Percentiles rank a stretch among this genome's conserved stretches.
Evolutionary conservation across 2,113 vertebrate genomes (phyloP).

Genomic region (Narcine bancroftii): DNA sequence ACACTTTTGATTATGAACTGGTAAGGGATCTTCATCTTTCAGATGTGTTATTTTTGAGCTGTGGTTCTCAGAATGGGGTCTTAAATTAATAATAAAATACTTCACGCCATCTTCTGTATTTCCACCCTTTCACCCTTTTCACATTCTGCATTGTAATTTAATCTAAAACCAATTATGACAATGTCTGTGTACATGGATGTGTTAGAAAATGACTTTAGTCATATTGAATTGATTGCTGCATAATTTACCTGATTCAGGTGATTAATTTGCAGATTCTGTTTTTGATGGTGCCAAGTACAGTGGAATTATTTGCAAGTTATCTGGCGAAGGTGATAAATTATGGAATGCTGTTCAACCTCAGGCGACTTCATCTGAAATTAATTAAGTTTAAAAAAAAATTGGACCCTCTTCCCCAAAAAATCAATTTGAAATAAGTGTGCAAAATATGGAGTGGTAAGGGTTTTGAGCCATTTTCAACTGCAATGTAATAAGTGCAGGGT

Average conservation of each 20-base stretch:
- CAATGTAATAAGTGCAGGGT: not conserved
- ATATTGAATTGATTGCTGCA: constrained; percentile 32
- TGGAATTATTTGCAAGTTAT: constrained; percentile 28
- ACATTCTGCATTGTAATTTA: constrained; percentile 27
- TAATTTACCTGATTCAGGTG: constrained; percentile 37
- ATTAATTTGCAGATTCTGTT: constrained; percentile 34
- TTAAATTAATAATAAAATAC: constrained; percentile 1
- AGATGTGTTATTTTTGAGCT: not conserved
- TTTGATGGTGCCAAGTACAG: constrained; percentile 11
- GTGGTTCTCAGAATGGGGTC: not conserved
- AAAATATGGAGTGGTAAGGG: not conserved
- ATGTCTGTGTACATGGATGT: constrained; percentile 20
- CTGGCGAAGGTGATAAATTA: constrained; percentile 17
- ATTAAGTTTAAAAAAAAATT: constrained; percentile 37
- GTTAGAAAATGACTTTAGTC: constrained; percentile 25
- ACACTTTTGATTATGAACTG: not conserved
- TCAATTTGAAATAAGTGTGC: not conserved
- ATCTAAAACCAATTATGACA: constrained; percentile 27
- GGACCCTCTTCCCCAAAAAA: not conserved
- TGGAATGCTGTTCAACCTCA: not conserved
- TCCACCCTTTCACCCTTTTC: not conserved
- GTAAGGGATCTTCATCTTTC: not conserved
- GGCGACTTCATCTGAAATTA: constrained; percentile 25
- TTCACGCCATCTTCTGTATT: not conserved
- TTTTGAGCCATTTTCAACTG: not conserved